Evolutionary conservation across 2,888 invertebrate genomes (phyloP).

Genomic region (Scrobipalpa costella): DNA sequence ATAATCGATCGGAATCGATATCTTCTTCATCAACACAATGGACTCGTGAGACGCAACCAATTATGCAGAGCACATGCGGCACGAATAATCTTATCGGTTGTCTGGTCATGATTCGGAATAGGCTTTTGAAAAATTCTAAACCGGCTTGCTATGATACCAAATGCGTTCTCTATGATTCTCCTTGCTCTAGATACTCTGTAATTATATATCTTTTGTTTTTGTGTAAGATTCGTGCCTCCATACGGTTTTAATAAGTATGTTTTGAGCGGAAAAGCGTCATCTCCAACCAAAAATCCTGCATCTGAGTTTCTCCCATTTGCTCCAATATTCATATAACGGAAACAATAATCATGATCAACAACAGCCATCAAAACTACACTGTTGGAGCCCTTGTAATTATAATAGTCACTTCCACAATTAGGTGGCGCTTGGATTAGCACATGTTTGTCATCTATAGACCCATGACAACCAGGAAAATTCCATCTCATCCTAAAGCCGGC

Average conservation of each 20-base stretch:
- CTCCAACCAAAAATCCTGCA: slow-evolving; percentile 20
- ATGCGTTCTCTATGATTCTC: too few relatives aligned
- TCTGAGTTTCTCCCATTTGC: slow-evolving; percentile 35
- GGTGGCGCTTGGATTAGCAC: slow-evolving; percentile 31
- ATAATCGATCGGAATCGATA: too few relatives aligned
- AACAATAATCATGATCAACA: too few relatives aligned
- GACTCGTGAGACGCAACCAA: too few relatives aligned
- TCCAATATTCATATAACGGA: slow-evolving; percentile 31
- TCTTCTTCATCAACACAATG: too few relatives aligned
- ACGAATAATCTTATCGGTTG: too few relatives aligned
- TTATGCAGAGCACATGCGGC: too few relatives aligned
- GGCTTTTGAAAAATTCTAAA: slow-evolving; percentile 24
- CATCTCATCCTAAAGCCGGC: slow-evolving; percentile 16
- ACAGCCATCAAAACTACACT: slow-evolving; percentile 33
- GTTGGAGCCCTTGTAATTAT: slow-evolving; percentile 32
- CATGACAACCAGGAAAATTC: slow-evolving; percentile 28
- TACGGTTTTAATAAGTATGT: slow-evolving; percentile 24
- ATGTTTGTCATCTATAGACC: slow-evolving; percentile 33
- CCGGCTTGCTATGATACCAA: too few relatives aligned
- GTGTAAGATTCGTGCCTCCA: slow-evolving; percentile 24
- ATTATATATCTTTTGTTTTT: too few relatives aligned
- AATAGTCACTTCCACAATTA: slow-evolving; percentile 33
- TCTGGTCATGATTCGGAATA: slow-evolving; percentile 23
- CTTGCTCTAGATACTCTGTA: too few relatives aligned
- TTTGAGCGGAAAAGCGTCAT: too few relatives aligned